These are phyloP conservation scores for Arctopsyche grandis DNA, from an alignment of 1,140 invertebrate species.

Conservation along the genomic window DNA sequence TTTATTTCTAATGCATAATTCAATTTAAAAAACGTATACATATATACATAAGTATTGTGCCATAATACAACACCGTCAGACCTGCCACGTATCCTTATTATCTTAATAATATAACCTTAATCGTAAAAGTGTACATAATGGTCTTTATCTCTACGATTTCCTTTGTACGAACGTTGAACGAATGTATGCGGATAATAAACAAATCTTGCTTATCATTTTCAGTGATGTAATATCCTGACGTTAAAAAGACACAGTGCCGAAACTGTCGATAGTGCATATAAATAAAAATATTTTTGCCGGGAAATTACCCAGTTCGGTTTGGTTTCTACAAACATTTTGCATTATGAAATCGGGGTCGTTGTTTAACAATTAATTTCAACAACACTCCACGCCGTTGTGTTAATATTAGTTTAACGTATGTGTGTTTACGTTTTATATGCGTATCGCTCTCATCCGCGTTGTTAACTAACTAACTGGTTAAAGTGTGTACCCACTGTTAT, in stretches of 20 bases:
- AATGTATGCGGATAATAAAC: too few relatives aligned
- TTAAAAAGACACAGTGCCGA: too few relatives aligned
- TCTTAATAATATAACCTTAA: not conserved
- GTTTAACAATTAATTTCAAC: slow-evolving; percentile 11
- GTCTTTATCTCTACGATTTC: too few relatives aligned
- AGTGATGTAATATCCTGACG: too few relatives aligned
- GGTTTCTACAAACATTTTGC: slow-evolving; percentile 7
- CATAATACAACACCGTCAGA: too few relatives aligned
- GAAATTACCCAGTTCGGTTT: slow-evolving; percentile 15
- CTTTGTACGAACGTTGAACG: too few relatives aligned
- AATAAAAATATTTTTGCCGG: not conserved
- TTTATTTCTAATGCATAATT: too few relatives aligned
- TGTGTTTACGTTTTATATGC: not conserved
- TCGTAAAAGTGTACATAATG: too few relatives aligned
- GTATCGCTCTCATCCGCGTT: not conserved
- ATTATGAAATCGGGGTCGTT: slow-evolving; percentile 18
- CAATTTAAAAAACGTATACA: not conserved
- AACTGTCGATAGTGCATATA: too few relatives aligned
- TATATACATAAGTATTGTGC: not conserved
- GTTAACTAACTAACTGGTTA: not conserved
- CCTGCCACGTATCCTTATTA: not conserved
- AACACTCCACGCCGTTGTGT: not conserved
- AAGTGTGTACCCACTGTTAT: too few relatives aligned
- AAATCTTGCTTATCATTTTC: too few relatives aligned
- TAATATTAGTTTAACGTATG: slow-evolving; percentile 1